Conservation (phyloP, 2,888 invertebrate genomes). For the Philereme vetulata region DNA sequence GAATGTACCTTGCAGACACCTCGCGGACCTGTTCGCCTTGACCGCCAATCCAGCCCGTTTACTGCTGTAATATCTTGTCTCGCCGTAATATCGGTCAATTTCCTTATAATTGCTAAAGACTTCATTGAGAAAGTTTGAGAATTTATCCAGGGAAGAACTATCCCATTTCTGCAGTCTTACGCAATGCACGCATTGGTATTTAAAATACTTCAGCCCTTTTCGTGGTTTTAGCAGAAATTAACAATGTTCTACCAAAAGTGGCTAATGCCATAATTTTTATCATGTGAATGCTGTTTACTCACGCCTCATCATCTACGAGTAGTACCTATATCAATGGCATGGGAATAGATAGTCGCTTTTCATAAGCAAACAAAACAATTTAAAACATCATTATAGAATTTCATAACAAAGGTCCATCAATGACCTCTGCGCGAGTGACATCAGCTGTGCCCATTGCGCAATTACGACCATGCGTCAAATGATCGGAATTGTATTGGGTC, state of each 20-base stretch:
- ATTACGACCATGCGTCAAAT: constrained; percentile 25
- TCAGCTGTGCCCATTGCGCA: constrained; percentile 24
- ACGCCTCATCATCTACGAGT: too few relatives aligned
- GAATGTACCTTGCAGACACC: constrained; percentile 42
- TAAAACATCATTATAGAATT: not conserved
- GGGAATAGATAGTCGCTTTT: not conserved
- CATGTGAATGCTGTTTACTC: not conserved
- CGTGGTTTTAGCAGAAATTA: too few relatives aligned
- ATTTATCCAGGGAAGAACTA: too few relatives aligned
- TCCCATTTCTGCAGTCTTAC: too few relatives aligned
- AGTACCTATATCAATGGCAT: too few relatives aligned
- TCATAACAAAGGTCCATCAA: constrained; percentile 30
- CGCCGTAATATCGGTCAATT: too few relatives aligned
- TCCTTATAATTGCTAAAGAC: too few relatives aligned
- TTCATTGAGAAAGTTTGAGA: too few relatives aligned
- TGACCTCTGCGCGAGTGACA: constrained; percentile 43
- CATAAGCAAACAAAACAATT: not conserved
- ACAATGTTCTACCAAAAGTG: too few relatives aligned
- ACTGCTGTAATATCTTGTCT: constrained; percentile 12
- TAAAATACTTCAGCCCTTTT: too few relatives aligned
- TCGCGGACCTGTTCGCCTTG: constrained; percentile 57
- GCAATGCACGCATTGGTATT: too few relatives aligned
- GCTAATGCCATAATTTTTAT: not conserved
- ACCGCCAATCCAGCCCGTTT: constrained; percentile 56
- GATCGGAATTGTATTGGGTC: constrained; percentile 7